A percentile compares a stretch with the other conserved stretches of the same genome.
These are phyloP conservation scores for Heterochromis multidens DNA, from an alignment of 2,113 vertebrate species.

Conservation along the genomic window DNA sequence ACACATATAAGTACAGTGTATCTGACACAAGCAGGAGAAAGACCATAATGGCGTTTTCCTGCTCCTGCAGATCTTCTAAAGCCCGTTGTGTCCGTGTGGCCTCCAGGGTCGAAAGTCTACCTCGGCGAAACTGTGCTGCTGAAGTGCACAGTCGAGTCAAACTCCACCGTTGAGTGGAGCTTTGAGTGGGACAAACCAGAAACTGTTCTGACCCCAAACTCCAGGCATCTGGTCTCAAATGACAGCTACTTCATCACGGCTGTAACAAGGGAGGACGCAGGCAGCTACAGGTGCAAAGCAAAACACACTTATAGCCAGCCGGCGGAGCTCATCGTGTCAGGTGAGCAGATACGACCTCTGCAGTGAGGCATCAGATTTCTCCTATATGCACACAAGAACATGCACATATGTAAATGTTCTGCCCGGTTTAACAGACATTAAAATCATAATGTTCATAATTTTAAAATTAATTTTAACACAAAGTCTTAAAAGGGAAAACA, in stretches of 20 bases:
- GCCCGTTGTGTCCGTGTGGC: slow-evolving; percentile 40
- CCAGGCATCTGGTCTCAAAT: slow-evolving; percentile 35
- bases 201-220: background rate
- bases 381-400: background rate
- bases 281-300: slow-evolving; percentile 51
- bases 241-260: slow-evolving; percentile 55
- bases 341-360: slow-evolving; percentile 33
- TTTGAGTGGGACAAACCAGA: slow-evolving; percentile 32
- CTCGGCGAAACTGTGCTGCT: slow-evolving; percentile 50
- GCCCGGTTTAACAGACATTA: background rate
- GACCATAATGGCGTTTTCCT: background rate
- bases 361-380: background rate
- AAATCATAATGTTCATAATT: background rate
- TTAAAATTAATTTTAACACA: background rate
- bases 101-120: slow-evolving; percentile 51
- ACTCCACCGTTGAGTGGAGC: background rate
- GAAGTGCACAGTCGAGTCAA: slow-evolving; percentile 37
- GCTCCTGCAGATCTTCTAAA: slow-evolving; percentile 24
- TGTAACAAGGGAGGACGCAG: slow-evolving; percentile 31
- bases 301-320: background rate
- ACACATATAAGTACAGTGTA: background rate
- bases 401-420: background rate
- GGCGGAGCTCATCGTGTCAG: slow-evolving; percentile 46
- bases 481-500: background rate
- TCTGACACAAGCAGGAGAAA: background rate